phyloP scores from a whole-genome alignment of 2,113 vertebrate species.

The Macquaria australasica region DNA sequence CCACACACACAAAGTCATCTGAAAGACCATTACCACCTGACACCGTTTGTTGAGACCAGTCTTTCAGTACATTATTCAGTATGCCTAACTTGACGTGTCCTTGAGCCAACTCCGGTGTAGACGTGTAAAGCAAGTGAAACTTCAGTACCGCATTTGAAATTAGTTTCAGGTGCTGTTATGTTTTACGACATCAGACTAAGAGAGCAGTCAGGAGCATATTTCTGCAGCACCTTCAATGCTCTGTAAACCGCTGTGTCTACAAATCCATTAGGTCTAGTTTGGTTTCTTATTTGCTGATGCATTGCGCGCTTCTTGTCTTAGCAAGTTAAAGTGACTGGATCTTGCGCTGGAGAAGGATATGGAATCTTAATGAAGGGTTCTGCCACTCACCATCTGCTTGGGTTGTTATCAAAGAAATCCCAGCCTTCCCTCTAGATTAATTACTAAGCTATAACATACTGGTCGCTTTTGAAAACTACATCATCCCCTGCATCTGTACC shows the following conservation, averaged over 20 bases:
- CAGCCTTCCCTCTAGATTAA: constrained; percentile 65
- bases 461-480: constrained; percentile 18
- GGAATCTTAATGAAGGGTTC: constrained; percentile 70
- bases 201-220: constrained; percentile 12
- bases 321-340: constrained; percentile 45
- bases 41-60: background rate
- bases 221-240: background rate
- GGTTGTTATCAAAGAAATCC: constrained; percentile 70
- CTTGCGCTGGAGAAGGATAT: constrained; percentile 29
- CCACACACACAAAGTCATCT: constrained; percentile 15
- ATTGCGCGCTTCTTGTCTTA: background rate
- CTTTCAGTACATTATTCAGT: background rate
- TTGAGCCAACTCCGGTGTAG: constrained; percentile 7
- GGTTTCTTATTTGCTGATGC: constrained; percentile 46
- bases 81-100: background rate
- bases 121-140: constrained; percentile 20
- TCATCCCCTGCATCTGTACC: constrained; percentile 19
- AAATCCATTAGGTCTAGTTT: constrained; percentile 10
- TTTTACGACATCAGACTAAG: background rate
- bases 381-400: constrained; percentile 73
- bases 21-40: background rate
- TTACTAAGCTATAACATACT: constrained; percentile 62
- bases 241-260: constrained; percentile 1
- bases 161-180: background rate
- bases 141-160: constrained; percentile 2